A percentile compares a stretch with the other conserved stretches of the same genome.
Conservation (phyloP, 2,888 invertebrate genomes). For the Flabesymbios commensalis region DNA sequence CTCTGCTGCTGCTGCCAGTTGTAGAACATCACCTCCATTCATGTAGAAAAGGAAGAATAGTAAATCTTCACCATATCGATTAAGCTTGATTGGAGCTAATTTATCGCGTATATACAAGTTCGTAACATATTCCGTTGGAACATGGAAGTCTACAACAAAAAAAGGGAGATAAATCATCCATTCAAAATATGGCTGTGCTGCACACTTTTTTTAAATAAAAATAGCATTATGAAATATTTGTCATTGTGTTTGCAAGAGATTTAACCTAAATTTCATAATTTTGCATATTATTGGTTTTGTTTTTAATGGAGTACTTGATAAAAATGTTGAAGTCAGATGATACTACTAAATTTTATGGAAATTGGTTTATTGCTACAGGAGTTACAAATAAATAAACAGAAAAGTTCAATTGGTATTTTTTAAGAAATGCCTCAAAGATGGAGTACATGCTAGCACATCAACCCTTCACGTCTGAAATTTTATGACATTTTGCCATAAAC, state of each 20-base stretch:
- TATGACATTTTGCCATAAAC: too few species aligned
- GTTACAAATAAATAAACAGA: too few species aligned
- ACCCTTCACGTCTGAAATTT: too few species aligned
- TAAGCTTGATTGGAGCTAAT: slow-evolving; percentile 87
- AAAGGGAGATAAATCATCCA: neutral
- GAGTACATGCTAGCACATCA: too few species aligned
- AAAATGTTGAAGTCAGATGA: too few species aligned
- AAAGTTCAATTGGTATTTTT: too few species aligned
- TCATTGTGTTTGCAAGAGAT: neutral
- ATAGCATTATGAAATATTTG: neutral
- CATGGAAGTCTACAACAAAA: slow-evolving; percentile 77
- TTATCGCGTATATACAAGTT: slow-evolving; percentile 84
- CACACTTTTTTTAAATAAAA: neutral
- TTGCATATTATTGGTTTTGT: too few species aligned
- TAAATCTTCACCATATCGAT: slow-evolving; percentile 97
- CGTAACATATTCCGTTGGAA: slow-evolving; percentile 98
- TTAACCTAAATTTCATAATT: too few species aligned
- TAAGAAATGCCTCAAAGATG: too few species aligned
- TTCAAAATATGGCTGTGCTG: neutral
- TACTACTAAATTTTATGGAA: too few species aligned
- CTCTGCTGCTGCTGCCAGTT: slow-evolving; percentile 95
- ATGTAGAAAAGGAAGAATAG: slow-evolving; percentile 99
- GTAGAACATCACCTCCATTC: slow-evolving; percentile 96
- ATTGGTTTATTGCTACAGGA: too few species aligned
- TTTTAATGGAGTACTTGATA: too few species aligned